Evolutionary conservation across 37 sponge, comb jelly and placozoan genomes (phyloP).

Genomic region (Ephydatia muelleri): DNA sequence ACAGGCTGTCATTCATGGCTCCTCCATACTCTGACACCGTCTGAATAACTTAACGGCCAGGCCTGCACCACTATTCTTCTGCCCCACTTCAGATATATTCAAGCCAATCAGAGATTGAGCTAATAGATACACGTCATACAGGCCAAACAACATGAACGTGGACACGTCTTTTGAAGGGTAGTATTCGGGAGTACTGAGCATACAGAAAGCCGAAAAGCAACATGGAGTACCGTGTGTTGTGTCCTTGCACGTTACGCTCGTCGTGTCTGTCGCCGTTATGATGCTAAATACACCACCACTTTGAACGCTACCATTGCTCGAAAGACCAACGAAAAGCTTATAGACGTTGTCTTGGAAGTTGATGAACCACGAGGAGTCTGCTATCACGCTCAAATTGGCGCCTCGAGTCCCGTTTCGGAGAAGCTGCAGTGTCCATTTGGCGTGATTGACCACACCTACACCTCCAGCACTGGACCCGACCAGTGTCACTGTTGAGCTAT

Average conservation of each 20-base stretch:
- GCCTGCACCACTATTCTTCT: neutral
- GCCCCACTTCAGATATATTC: neutral
- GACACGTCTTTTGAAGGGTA: constrained; percentile 37
- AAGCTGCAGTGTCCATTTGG: constrained; percentile 53
- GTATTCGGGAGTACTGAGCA: constrained; percentile 28
- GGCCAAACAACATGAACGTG: constrained; percentile 43
- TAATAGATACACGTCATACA: constrained; percentile 79
- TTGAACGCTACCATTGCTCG: neutral
- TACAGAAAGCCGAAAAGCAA: constrained; percentile 69
- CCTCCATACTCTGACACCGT: constrained; percentile 80
- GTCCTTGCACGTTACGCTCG: constrained; percentile 31
- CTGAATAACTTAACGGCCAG: constrained; percentile 12
- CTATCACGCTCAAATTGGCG: constrained; percentile 22
- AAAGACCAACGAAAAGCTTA: neutral
- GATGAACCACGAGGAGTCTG: constrained; percentile 90
- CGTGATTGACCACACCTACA: constrained; percentile 70
- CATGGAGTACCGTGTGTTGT: constrained; percentile 53
- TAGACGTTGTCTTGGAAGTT: constrained; percentile 63
- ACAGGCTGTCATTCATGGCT: constrained; percentile 81
- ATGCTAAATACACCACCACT: neutral
- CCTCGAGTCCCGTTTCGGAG: neutral
- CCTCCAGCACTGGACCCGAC: constrained; percentile 86
- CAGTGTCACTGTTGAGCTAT: too few relatives aligned
- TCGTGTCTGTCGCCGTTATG: neutral
- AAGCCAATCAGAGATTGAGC: constrained; percentile 14